Base-by-base conservation (phyloP, 2,113 vertebrate species). In the Coracopsis vasa region DNA sequence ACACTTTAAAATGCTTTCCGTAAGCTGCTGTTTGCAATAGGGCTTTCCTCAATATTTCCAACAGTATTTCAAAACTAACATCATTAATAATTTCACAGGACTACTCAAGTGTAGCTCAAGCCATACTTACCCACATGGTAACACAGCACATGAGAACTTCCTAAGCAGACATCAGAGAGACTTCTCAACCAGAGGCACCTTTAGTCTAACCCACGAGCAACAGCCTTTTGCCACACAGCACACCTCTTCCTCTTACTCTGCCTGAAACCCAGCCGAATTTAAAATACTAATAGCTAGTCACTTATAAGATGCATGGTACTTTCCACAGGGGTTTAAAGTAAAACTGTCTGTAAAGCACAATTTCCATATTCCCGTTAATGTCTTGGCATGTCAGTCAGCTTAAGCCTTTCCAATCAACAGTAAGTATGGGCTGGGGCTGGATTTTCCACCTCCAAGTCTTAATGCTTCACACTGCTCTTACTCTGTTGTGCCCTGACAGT, bases 1-100 rank as follows among this genome's bases (percentile, higher is more conserved):
- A 13, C 3, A 2, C 29, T 35, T 21, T 0, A 17, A 86, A 60
- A 7, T 2, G 19, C 11, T 29, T 60, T 11, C 66, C 3, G 0
- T 11, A 29, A 64, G 16, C 47, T 80, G 28, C 45, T 82, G 45
- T 33, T 74, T 16, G 20, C 75, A 42, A 0, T 0, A 21, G 24
- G 11, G 19, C 11, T 56, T 42, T n/a, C 74, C 64, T 35, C 61
- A 3, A 0, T 12, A 16, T 39, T 86, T 47, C 33, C 7, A 54
- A 9, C 10, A 17, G 54, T 25, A 31, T 62, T 71, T 75, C 51
- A n/a, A 3, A 45, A 4, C 65, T 14, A 56, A 1, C 35, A 56
- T 9, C 39, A 7, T 2, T 3, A n/a, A 7, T 33, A 14, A 35
- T 12, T 45, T 27, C 58, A 27, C 20, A 58, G n/a, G n/a, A 24